These are phyloP conservation scores for Rhabdornis inornatus DNA, from an alignment of 2,113 vertebrate genomes.

Conservation along the genomic window DNA sequence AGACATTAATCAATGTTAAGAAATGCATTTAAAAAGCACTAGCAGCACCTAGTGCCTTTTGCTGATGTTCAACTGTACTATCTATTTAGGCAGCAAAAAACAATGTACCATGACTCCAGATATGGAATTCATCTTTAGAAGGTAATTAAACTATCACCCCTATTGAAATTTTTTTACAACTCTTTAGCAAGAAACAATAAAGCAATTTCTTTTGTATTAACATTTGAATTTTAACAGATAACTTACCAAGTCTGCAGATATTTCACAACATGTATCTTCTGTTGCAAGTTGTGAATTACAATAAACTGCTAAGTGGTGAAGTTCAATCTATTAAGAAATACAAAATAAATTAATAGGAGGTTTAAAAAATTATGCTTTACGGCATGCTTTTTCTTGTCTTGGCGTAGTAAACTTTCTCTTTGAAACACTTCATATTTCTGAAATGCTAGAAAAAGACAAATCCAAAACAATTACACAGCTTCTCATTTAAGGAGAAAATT, in stretches of 20 bases:
- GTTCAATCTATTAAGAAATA: slow-evolving; percentile 85
- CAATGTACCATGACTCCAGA: neutral
- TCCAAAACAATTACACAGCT: neutral
- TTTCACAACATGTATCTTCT: slow-evolving; percentile 87
- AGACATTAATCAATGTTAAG: neutral
- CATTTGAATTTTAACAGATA: neutral
- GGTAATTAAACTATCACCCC: neutral
- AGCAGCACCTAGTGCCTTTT: neutral
- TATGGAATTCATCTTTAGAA: neutral
- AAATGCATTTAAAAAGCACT: neutral
- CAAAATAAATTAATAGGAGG: neutral
- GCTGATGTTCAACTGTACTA: neutral
- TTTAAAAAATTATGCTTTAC: neutral
- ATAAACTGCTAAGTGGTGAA: slow-evolving; percentile 86
- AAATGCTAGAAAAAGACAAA: neutral
- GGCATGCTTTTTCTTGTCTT: neutral
- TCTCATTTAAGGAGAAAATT: neutral
- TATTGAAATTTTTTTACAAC: neutral
- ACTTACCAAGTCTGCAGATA: slow-evolving; percentile 82
- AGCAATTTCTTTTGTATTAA: neutral
- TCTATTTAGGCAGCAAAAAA: neutral
- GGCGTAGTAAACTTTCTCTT: neutral
- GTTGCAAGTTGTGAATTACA: slow-evolving; percentile 82
- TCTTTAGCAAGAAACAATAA: neutral
- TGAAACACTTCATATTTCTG: neutral